phyloP scores from a whole-genome alignment of 2,797 vertebrate genomes.

The Dromococcyx pavoninus region DNA sequence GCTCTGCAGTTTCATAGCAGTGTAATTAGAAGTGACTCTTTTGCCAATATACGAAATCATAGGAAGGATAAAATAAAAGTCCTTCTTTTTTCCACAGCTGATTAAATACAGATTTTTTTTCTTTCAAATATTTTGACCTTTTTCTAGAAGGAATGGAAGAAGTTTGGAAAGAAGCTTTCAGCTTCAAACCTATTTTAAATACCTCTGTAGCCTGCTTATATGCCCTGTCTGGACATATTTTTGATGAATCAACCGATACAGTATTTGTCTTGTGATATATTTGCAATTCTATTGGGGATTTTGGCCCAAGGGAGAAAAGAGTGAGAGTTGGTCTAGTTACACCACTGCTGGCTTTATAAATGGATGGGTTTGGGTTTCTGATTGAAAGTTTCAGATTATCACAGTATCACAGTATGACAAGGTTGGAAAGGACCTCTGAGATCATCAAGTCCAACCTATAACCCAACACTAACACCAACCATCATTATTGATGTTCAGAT shows the following conservation, averaged over 20 bases:
- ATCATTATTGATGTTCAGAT: not conserved
- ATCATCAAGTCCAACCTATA: too few relatives aligned
- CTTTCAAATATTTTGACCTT: not conserved
- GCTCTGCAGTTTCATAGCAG: not conserved
- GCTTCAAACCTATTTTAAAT: not conserved
- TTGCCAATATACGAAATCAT: not conserved
- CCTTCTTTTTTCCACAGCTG: not conserved
- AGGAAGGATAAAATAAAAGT: not conserved
- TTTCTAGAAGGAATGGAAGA: not conserved
- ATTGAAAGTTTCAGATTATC: not conserved
- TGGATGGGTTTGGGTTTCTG: not conserved
- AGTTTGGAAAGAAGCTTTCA: not conserved
- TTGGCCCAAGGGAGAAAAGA: not conserved
- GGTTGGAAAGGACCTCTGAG: too few relatives aligned
- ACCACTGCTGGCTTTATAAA: slow-evolving; percentile 3
- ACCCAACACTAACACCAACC: too few relatives aligned
- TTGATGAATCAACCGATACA: not conserved
- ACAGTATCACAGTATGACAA: too few relatives aligned
- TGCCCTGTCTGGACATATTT: not conserved
- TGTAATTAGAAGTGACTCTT: not conserved
- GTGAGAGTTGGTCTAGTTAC: not conserved
- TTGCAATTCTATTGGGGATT: not conserved
- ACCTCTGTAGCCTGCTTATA: not conserved
- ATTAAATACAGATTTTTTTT: not conserved
- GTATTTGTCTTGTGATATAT: not conserved